These are phyloP conservation scores for Dolichopus griseipennis DNA, from an alignment of 2,888 invertebrate genomes.

Conservation along the genomic window DNA sequence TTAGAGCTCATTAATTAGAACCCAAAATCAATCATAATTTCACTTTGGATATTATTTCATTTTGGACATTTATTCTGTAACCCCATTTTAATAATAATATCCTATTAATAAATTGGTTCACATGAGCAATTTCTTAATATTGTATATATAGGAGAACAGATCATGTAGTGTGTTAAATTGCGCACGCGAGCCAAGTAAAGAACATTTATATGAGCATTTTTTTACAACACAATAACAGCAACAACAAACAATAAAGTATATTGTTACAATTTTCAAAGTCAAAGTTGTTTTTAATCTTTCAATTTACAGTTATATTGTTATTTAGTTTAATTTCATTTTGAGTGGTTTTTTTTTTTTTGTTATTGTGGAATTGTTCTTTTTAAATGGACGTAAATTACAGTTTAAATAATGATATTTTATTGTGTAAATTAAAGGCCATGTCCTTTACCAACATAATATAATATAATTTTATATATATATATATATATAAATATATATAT, in stretches of 20 bases:
- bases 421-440: constrained; percentile 1
- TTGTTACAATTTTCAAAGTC: background rate
- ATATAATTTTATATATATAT: background rate
- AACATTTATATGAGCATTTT: background rate
- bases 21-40: too few species aligned
- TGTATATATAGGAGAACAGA: too few species aligned
- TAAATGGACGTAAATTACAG: background rate
- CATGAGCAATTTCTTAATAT: too few species aligned
- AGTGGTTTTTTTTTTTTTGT: background rate
- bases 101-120: too few species aligned
- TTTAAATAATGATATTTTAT: constrained; percentile 1
- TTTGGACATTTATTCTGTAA: too few species aligned
- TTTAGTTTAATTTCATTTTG: too few species aligned
- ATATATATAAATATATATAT: background rate
- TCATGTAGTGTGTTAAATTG: background rate
- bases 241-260: background rate
- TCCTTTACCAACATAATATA: background rate
- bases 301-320: background rate
- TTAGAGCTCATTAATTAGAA: too few species aligned
- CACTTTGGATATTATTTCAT: too few species aligned
- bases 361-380: background rate
- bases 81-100: too few species aligned
- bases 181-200: background rate
- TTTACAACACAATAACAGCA: background rate
- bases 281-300: background rate